Conservation (phyloP, 2,888 invertebrate genomes). For the Anthophora plumipes region DNA sequence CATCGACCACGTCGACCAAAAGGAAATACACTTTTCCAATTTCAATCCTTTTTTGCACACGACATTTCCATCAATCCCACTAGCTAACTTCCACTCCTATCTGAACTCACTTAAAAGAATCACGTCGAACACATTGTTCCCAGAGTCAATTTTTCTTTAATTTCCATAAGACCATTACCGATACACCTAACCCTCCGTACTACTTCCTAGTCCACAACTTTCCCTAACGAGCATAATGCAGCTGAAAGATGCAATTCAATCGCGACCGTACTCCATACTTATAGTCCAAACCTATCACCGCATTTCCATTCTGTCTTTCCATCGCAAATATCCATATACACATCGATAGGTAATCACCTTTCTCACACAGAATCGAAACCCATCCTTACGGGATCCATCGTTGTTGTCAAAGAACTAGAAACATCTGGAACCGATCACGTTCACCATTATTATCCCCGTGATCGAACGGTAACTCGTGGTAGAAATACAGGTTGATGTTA, state of each 20-base stretch:
- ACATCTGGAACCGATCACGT: background rate
- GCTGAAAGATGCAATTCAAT: conserved; percentile 24
- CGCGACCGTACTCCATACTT: background rate
- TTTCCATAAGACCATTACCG: conserved; percentile 1
- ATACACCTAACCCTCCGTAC: conserved; percentile 12
- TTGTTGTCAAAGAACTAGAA: background rate
- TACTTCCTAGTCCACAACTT: conserved; percentile 2
- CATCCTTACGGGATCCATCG: background rate
- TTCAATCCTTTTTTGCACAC: conserved; percentile 22
- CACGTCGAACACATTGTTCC: background rate
- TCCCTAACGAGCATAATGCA: conserved; percentile 24
- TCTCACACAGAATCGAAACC: background rate
- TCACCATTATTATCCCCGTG: background rate
- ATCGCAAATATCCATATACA: background rate
- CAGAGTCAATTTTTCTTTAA: background rate
- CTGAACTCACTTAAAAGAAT: too few species aligned
- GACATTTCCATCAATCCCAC: conserved; percentile 28
- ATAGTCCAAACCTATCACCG: background rate
- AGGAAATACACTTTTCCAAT: conserved; percentile 30
- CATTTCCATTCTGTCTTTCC: background rate
- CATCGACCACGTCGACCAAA: conserved; percentile 3
- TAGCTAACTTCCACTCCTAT: background rate
- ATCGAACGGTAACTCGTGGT: too few species aligned
- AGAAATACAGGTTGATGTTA: too few species aligned
- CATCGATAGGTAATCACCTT: background rate